Evolutionary conservation across 2,888 invertebrate genomes (phyloP).

Genomic region (Drosophila fulvimacula): DNA sequence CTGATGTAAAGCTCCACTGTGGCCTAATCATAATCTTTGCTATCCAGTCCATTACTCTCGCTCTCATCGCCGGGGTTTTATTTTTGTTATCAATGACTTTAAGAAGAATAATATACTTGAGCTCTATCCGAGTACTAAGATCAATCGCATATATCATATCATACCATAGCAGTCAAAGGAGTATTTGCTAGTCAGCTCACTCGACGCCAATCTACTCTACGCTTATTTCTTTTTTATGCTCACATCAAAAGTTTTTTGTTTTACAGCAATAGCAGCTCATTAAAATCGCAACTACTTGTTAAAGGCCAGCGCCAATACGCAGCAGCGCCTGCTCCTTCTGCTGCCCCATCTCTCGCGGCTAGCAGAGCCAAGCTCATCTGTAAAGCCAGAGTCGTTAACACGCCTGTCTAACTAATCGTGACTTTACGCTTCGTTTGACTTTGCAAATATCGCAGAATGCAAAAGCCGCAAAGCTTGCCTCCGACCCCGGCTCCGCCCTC

Average conservation of each 20-base stretch:
- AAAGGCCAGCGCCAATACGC: constrained; percentile 28
- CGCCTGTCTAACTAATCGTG: constrained; percentile 84
- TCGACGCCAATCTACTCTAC: neutral
- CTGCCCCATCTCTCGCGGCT: neutral
- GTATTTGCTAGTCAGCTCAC: constrained; percentile 1
- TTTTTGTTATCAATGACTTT: neutral
- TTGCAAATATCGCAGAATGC: constrained; percentile 80
- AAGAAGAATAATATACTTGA: too few species aligned
- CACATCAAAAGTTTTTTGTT: constrained; percentile 71
- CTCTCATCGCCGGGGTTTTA: too few species aligned
- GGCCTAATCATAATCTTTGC: neutral
- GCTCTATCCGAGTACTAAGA: neutral
- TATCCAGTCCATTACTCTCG: too few species aligned
- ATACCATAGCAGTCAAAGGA: neutral
- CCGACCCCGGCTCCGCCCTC: neutral
- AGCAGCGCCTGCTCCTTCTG: too few species aligned
- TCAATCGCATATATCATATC: neutral
- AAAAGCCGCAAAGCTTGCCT: constrained; percentile 28
- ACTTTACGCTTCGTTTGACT: constrained; percentile 84
- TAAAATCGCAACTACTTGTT: constrained; percentile 69
- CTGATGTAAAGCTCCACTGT: too few species aligned
- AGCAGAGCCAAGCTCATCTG: constrained; percentile 35
- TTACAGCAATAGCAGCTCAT: constrained; percentile 69
- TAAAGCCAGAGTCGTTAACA: constrained; percentile 76
- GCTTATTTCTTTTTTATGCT: constrained; percentile 46